Conservation (phyloP, 2,888 invertebrate species). For the Meandrusa payeni region DNA sequence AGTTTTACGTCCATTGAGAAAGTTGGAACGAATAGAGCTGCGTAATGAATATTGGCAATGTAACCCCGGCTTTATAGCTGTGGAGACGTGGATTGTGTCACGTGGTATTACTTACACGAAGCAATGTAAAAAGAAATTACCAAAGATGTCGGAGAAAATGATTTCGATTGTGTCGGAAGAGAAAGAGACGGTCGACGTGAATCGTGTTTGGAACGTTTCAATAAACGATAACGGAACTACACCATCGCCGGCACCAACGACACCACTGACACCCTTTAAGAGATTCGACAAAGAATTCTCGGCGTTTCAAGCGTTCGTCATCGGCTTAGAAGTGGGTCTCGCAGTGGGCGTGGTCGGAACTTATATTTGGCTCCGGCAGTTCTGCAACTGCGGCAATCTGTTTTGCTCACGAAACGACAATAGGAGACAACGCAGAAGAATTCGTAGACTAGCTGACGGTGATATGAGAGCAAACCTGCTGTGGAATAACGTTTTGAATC, state of each 20-base stretch:
- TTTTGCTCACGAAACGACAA: slow-evolving; percentile 43
- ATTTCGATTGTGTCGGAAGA: slow-evolving; percentile 65
- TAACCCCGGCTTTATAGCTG: slow-evolving; percentile 59
- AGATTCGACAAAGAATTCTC: slow-evolving; percentile 69
- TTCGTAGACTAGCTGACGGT: slow-evolving; percentile 39
- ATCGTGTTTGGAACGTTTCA: slow-evolving; percentile 65
- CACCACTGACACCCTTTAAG: slow-evolving; percentile 52
- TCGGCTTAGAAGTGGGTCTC: slow-evolving; percentile 67
- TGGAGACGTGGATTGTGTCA: slow-evolving; percentile 62
- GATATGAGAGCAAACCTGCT: slow-evolving; percentile 65
- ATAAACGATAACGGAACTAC: slow-evolving; percentile 37
- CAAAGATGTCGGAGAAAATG: slow-evolving; percentile 80
- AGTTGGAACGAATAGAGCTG: slow-evolving; percentile 74
- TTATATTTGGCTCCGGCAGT: slow-evolving; percentile 63
- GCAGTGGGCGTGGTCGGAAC: slow-evolving; percentile 66
- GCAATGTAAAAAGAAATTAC: slow-evolving; percentile 57
- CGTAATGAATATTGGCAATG: slow-evolving; percentile 81
- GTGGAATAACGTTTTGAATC: slow-evolving; percentile 58
- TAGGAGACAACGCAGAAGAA: slow-evolving; percentile 43
- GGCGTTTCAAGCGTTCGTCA: slow-evolving; percentile 63
- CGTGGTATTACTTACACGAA: slow-evolving; percentile 67
- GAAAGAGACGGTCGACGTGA: slow-evolving; percentile 48
- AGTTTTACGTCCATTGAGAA: slow-evolving; percentile 67
- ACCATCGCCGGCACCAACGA: slow-evolving; percentile 33
- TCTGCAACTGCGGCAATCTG: slow-evolving; percentile 54